Evolutionary conservation across 2,113 vertebrate species (phyloP), one percentile per base, ranked within the genome.

Genomic region (Cercocebus atys): DNA sequence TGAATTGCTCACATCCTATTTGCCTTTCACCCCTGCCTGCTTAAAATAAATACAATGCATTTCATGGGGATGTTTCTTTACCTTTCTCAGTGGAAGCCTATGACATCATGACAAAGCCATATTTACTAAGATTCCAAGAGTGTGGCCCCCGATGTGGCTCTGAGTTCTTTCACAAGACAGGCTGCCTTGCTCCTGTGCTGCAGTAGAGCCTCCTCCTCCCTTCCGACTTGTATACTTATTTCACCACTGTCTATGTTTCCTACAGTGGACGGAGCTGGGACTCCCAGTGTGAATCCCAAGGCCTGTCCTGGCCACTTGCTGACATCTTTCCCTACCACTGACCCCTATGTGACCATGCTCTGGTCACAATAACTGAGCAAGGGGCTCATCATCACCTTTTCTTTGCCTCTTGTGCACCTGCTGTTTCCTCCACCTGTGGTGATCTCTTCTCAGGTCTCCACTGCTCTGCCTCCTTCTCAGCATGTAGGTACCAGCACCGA

Each of bases 1-100:
- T 30, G 4, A 57, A 17, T 61, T 22, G 9, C 9, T 5, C 2
- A 25, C 6, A 5, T 27, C 4, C 0, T 0, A 0, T 17, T 2
- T 3, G 12, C 11, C 14, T 73, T 9, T n/a, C 35, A 25, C 22
- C 79, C 30, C 40, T 27, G 3, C 17, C 64, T 57, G 27, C 64
- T 68, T 38, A 40, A 76, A 75, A n/a, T 50, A 38, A 88, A 35
- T 7, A 9, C 32, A 4, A 25, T 23, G 40, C 13, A 8, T 12
- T 8, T 4, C n/a, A 32, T 20, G 22, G 8, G 8, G 0, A 1
- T 43, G 18, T 40, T 43, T 78, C 25, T 79, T 43, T 18, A 30
- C 25, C 23, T 43, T 66, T 68, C 76, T 83, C 55, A 11, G 25
- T 87, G n/a, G 16, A 43, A 70, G 47, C 30, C 23, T 22, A 1